Evolutionary conservation across 2,797 vertebrate species (phyloP).

Genomic region (Alosa sapidissima): DNA sequence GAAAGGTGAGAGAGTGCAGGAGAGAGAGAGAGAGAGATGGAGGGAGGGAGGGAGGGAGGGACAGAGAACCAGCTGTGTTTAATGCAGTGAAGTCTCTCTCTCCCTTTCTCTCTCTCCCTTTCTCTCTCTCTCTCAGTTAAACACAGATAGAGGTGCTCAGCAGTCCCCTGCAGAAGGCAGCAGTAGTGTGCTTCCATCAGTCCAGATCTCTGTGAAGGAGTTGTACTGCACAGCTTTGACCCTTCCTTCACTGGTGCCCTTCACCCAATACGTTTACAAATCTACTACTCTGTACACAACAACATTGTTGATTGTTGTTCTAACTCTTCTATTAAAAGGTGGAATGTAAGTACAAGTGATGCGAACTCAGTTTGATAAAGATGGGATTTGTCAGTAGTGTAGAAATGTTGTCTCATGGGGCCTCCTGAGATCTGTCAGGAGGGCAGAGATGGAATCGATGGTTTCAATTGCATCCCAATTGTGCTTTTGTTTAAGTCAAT

Average conservation of each 20-base stretch:
- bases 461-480: neutral
- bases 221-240: neutral
- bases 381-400: neutral
- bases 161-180: too few relatives aligned
- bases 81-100: constrained; percentile 14
- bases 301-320: neutral
- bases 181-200: neutral
- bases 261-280: neutral
- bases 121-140: constrained; percentile 13
- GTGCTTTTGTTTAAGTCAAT: neutral
- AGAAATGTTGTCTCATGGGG: neutral
- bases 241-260: neutral
- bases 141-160: constrained; percentile 18
- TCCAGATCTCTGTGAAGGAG: neutral
- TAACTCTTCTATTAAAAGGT: neutral
- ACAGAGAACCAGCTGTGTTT: neutral
- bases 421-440: neutral
- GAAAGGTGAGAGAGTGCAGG: neutral
- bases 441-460: neutral
- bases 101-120: neutral
- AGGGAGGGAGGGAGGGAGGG: too few relatives aligned
- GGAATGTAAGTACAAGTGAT: neutral
- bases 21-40: neutral
- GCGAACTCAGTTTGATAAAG: neutral
- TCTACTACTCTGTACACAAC: neutral